These are phyloP conservation scores for Drosophila siamana DNA, from an alignment of 2,888 invertebrate genomes.

Conservation along the genomic window DNA sequence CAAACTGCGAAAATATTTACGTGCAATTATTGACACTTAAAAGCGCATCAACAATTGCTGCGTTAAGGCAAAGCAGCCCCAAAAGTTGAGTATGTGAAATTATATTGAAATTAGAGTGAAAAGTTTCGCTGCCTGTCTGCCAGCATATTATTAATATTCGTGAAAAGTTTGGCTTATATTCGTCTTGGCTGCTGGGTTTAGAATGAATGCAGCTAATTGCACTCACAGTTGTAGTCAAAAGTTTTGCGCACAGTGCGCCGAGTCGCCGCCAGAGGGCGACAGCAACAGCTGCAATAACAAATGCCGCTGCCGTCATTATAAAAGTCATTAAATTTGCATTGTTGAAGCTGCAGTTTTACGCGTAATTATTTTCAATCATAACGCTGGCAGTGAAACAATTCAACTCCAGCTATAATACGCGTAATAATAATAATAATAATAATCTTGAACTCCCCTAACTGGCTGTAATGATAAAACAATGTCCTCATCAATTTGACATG, in stretches of 20 bases:
- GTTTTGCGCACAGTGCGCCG: constrained; percentile 47
- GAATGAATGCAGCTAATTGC: constrained; percentile 39
- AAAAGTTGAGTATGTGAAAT: too few relatives aligned
- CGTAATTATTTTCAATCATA: constrained; percentile 53
- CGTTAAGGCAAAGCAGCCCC: too few relatives aligned
- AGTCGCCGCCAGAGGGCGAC: constrained; percentile 27
- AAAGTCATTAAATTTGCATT: constrained; percentile 50
- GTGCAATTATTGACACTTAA: constrained; percentile 33
- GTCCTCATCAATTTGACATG: constrained; percentile 37
- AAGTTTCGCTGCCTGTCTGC: too few relatives aligned
- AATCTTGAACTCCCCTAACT: background rate
- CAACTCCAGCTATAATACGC: background rate
- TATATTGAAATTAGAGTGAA: too few relatives aligned
- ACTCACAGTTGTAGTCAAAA: constrained; percentile 16
- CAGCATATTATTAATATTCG: too few relatives aligned
- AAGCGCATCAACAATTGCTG: too few relatives aligned
- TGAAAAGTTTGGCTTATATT: background rate
- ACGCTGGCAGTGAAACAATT: constrained; percentile 1
- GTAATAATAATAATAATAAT: too few relatives aligned
- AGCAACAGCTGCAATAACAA: constrained; percentile 20
- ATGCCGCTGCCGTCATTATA: constrained; percentile 24
- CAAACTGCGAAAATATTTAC: constrained; percentile 20
- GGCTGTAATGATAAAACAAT: constrained; percentile 30
- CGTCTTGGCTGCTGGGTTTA: background rate
- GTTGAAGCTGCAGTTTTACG: constrained; percentile 51